Evolutionary conservation across 2,888 invertebrate genomes (phyloP).

Genomic region (Lycaena phlaeas): DNA sequence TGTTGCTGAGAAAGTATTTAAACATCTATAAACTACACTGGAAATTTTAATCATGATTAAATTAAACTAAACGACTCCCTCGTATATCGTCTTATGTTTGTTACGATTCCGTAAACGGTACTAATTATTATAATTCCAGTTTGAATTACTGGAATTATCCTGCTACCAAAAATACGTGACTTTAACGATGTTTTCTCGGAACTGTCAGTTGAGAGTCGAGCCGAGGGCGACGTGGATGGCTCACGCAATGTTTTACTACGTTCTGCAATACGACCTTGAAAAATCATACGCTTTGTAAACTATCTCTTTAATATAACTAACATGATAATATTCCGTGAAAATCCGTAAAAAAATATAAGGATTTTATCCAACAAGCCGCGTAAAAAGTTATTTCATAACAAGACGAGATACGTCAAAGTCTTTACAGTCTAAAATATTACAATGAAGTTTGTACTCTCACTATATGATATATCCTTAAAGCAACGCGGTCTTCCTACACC

Average conservation of each 20-base stretch:
- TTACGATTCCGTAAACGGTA: slow-evolving; percentile 66
- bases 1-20: neutral
- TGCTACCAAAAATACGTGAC: slow-evolving; percentile 73
- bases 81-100: slow-evolving; percentile 65
- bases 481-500: too few relatives aligned
- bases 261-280: slow-evolving; percentile 50
- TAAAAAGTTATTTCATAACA: too few relatives aligned
- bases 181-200: slow-evolving; percentile 71
- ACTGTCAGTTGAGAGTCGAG: slow-evolving; percentile 45
- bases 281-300: slow-evolving; percentile 23
- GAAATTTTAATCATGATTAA: neutral
- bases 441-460: too few relatives aligned
- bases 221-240: slow-evolving; percentile 41
- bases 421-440: too few relatives aligned
- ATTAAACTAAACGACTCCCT: neutral
- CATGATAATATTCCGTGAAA: too few relatives aligned
- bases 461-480: too few relatives aligned
- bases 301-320: neutral
- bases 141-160: slow-evolving; percentile 69
- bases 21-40: neutral
- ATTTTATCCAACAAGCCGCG: too few relatives aligned
- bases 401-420: too few relatives aligned
- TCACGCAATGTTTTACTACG: slow-evolving; percentile 26
- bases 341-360: too few relatives aligned
- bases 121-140: slow-evolving; percentile 71